These are phyloP conservation scores for Mormyrops boulengeri DNA, from an alignment of 2,797 vertebrate genomes.

Conservation along the genomic window DNA sequence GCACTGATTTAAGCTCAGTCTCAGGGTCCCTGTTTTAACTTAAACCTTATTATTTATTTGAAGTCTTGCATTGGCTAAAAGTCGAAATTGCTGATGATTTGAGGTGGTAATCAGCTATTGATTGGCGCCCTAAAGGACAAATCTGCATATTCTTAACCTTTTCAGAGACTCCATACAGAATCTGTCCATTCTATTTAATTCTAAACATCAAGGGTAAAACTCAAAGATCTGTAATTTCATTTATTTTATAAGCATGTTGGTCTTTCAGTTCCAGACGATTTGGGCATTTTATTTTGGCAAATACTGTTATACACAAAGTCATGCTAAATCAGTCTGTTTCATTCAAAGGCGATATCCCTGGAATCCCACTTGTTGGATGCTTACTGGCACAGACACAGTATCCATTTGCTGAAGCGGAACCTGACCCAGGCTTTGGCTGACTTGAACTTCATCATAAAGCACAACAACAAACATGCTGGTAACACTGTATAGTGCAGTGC, in stretches of 20 bases:
- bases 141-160: neutral
- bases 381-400: constrained; percentile 66
- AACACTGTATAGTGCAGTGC: neutral
- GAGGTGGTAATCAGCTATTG: neutral
- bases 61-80: neutral
- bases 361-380: constrained; percentile 62
- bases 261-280: neutral
- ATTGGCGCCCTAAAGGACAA: neutral
- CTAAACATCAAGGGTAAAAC: neutral
- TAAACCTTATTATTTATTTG: neutral
- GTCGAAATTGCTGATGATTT: neutral
- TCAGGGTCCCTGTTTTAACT: neutral
- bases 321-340: constrained; percentile 31
- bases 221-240: neutral
- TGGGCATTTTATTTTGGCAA: neutral
- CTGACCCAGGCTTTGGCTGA: constrained; percentile 56
- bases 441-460: constrained; percentile 59
- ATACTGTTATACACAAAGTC: neutral
- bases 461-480: constrained; percentile 60
- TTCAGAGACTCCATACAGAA: neutral
- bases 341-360: constrained; percentile 55
- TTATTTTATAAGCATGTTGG: neutral
- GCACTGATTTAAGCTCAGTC: neutral
- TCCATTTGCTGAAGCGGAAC: constrained; percentile 63
- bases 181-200: neutral